A percentile compares a stretch with the other conserved stretches of the same genome.
phyloP scores from a whole-genome alignment of 2,797 vertebrate genomes.

The Alca torda region DNA sequence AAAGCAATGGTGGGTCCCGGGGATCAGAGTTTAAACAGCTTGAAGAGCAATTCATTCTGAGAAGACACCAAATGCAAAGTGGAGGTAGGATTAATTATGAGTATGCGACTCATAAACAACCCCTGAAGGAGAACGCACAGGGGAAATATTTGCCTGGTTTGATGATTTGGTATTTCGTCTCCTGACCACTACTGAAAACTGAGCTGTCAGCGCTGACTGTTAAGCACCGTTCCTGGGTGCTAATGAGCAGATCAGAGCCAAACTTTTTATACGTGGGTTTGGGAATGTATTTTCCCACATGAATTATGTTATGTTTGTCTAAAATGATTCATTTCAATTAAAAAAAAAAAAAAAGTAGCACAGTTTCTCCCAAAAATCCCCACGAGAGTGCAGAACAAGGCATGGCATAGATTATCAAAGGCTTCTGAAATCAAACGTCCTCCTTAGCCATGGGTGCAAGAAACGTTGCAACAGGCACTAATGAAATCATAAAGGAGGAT shows the following conservation, averaged over 20 bases:
- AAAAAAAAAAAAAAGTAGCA: not conserved
- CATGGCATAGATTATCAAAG: not conserved
- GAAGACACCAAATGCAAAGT: not conserved
- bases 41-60: not conserved
- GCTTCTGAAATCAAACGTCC: not conserved
- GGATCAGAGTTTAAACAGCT: not conserved
- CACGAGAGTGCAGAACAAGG: not conserved
- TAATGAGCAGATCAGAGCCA: slow-evolving; percentile 27
- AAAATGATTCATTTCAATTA: not conserved
- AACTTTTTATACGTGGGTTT: not conserved
- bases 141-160: not conserved
- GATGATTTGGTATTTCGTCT: not conserved
- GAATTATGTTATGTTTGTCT: not conserved
- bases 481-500: not conserved
- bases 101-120: not conserved
- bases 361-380: not conserved
- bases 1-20: accelerated
- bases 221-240: slow-evolving; percentile 9
- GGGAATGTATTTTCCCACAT: slow-evolving; percentile 1
- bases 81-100: not conserved
- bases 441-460: not conserved
- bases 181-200: not conserved
- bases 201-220: not conserved
- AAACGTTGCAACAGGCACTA: not conserved
- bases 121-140: not conserved